These are phyloP conservation scores for Microctenopoma steveboyesi DNA, from an alignment of 2,797 vertebrate genomes.

Conservation along the genomic window DNA sequence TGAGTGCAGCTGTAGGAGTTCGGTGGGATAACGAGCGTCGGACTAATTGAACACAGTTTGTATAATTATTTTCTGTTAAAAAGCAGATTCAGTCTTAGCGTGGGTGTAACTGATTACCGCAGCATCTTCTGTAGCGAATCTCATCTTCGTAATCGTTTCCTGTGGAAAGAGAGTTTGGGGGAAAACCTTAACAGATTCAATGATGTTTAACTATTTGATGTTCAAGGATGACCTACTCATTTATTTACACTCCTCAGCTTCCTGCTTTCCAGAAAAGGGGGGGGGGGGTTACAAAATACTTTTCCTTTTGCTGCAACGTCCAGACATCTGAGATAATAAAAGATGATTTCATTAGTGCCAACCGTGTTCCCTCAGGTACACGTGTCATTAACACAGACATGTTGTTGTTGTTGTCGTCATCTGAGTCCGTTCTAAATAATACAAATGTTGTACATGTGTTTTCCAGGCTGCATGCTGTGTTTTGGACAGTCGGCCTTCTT, in stretches of 20 bases:
- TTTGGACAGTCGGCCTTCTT: conserved; percentile 94
- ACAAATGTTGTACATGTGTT: conserved; percentile 1
- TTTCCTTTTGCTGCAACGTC: no score
- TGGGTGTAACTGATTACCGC: neutral
- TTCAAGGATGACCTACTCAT: conserved; percentile 7
- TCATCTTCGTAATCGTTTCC: conserved; percentile 65
- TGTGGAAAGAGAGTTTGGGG: conserved; percentile 46
- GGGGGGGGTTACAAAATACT: no score
- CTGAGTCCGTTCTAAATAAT: neutral
- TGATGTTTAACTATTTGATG: conserved; percentile 4
- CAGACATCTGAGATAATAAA: no score
- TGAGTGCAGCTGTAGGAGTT: neutral
- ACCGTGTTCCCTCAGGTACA: no score
- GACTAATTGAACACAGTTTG: neutral
- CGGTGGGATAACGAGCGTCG: neutral
- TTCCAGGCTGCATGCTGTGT: conserved; percentile 96
- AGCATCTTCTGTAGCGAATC: conserved; percentile 14
- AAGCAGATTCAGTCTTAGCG: conserved; percentile 6
- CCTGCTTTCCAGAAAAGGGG: neutral
- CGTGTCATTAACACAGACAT: no score
- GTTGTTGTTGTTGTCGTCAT: neutral
- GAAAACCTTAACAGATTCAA: conserved; percentile 36
- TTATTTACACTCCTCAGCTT: conserved; percentile 7
- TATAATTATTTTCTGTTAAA: neutral
- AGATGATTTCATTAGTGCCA: no score